Evolutionary conservation across 35 echinoderm and acorn worm genomes (phyloP), one percentile per base, ranked within the genome.

Genomic region (Strongylocentrotus purpuratus): DNA sequence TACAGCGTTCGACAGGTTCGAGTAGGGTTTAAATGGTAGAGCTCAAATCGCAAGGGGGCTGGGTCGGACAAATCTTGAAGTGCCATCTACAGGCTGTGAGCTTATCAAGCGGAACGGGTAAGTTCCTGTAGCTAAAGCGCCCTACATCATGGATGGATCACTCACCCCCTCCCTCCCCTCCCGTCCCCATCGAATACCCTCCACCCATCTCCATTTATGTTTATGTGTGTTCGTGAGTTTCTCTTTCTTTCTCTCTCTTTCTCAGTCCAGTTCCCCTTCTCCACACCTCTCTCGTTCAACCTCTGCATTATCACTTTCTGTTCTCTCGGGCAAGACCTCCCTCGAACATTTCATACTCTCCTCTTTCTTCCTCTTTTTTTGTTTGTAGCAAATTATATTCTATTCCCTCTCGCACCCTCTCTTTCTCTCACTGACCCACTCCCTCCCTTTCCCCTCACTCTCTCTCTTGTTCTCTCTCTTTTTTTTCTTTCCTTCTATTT

Each of bases 41-140:
- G 65, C 65, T 78, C 20, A 78, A 78, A 28, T n/a, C 65, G n/a
- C 65, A n/a, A 28, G 65, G 65, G 65, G 65, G 22, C 22, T 28
- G 22, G 17, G 65, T 78, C 52, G 65, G 28, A 22, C 65, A 22
- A 78, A 78, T 78, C 65, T 78, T 28, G 65, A n/a, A 78, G 65
- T 78, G 20, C 22, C 65, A 78, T 78, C 65, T 28, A 78, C 65
- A 78, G 65, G 65, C 65, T n/a, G 65, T 22, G 65, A 78, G 65
- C 65, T 78, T 78, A 78, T 78, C 65, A 78, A 78, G 65, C 65
- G 65, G 65, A 78, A 78, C 65, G 65, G 65, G 65, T 28, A 78
- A 78, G 65, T 78, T 78, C 65, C 65, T 78, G 65, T 28, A 78
- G 20, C 28, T 78, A n/a, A 78, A 59, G 11, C n/a, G n/a, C 65